Percentiles rank a stretch among this genome's conserved stretches.
These are phyloP conservation scores for Stichodactyla helianthus DNA, from an alignment of 64 coral and sea anemone species.

Conservation along the genomic window DNA sequence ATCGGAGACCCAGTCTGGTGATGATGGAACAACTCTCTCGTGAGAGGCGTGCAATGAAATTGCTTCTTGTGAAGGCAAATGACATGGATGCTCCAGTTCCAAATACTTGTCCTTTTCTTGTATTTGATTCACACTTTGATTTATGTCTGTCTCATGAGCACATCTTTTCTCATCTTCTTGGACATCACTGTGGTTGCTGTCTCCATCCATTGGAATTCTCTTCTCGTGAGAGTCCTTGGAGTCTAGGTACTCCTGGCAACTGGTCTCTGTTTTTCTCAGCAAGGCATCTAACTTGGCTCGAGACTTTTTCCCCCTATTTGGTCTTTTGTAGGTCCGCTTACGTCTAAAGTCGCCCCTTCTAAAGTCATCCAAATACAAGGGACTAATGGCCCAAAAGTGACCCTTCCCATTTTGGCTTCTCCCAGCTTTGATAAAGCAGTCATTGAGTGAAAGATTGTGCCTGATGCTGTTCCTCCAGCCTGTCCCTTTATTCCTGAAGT, in stretches of 20 bases:
- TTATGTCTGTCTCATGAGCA: background rate
- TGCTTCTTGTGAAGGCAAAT: background rate
- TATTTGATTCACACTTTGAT: background rate
- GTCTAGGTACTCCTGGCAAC: background rate
- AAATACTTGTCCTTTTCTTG: slow-evolving; percentile 2
- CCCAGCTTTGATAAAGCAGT: slow-evolving; percentile 59
- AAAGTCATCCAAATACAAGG: slow-evolving; percentile 48
- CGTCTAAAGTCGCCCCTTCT: slow-evolving; percentile 55
- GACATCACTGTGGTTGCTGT: background rate
- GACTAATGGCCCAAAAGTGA: slow-evolving; percentile 58
- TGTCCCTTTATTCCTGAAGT: slow-evolving; percentile 64
- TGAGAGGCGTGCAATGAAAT: background rate
- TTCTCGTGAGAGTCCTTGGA: slow-evolving; percentile 12
- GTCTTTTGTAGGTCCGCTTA: slow-evolving; percentile 47
- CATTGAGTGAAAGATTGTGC: slow-evolving; percentile 60
- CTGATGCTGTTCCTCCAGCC: slow-evolving; percentile 75
- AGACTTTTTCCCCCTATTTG: slow-evolving; percentile 11
- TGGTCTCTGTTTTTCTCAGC: slow-evolving; percentile 24
- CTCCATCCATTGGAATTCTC: background rate
- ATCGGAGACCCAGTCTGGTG: background rate
- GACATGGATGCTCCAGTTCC: background rate
- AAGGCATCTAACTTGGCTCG: slow-evolving; percentile 9
- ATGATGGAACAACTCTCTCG: slow-evolving; percentile 18
- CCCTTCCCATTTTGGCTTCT: slow-evolving; percentile 63
- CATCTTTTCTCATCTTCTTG: background rate